These are phyloP conservation scores for Lepidocyrtinus sp. DNA, from an alignment of 2,888 invertebrate species.

Conservation along the genomic window DNA sequence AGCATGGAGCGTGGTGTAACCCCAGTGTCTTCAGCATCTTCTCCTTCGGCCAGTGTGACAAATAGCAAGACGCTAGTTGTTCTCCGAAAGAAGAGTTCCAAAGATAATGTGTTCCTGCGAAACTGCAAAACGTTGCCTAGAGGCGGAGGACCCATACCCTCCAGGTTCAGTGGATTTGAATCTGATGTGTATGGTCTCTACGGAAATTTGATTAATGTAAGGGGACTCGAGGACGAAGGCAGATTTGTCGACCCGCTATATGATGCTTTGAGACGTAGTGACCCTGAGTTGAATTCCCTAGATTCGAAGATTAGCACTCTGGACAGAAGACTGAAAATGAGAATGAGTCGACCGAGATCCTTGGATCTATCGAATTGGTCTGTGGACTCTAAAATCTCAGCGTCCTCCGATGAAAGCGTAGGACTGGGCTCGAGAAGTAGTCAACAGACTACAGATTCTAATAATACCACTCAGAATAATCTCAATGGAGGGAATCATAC, in stretches of 20 bases:
- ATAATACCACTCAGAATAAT: slow-evolving; percentile 14
- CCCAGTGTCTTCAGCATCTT: slow-evolving; percentile 41
- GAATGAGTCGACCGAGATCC: slow-evolving; percentile 85
- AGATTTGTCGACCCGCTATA: slow-evolving; percentile 81
- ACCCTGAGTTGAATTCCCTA: slow-evolving; percentile 87
- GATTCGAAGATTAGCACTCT: slow-evolving; percentile 87
- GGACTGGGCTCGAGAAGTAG: slow-evolving; percentile 74
- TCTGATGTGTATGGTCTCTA: slow-evolving; percentile 93
- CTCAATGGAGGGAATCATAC: slow-evolving; percentile 27
- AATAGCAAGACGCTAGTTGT: slow-evolving; percentile 78
- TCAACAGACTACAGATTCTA: slow-evolving; percentile 47
- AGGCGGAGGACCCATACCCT: slow-evolving; percentile 72
- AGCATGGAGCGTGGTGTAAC: slow-evolving; percentile 47
- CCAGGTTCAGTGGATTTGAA: slow-evolving; percentile 74
- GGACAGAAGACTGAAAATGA: slow-evolving; percentile 85
- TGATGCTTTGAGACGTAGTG: slow-evolving; percentile 84
- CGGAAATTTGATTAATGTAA: slow-evolving; percentile 90
- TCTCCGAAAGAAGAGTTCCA: slow-evolving; percentile 75
- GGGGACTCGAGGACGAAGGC: slow-evolving; percentile 87
- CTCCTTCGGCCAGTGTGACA: slow-evolving; percentile 25
- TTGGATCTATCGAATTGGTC: slow-evolving; percentile 91
- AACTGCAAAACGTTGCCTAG: slow-evolving; percentile 86
- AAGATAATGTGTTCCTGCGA: slow-evolving; percentile 74
- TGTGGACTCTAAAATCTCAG: slow-evolving; percentile 87
- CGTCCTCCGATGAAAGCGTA: slow-evolving; percentile 83